phyloP scores from a whole-genome alignment of 2,888 invertebrate genomes.

The Patella ulyssiponensis region DNA sequence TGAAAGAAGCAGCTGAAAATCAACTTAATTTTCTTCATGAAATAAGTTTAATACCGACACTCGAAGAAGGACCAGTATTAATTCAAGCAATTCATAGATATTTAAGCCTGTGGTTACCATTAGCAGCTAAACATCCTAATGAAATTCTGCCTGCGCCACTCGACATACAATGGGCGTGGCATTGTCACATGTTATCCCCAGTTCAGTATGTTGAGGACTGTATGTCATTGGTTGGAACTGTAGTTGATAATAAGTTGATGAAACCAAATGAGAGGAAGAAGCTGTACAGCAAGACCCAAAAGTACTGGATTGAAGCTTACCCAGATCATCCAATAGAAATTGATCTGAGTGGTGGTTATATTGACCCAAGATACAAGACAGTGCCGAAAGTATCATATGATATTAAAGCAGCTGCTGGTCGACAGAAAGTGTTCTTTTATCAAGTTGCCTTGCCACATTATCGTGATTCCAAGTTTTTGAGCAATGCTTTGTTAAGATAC shows the following conservation, averaged over 20 bases:
- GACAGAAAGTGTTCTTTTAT: constrained; percentile 74
- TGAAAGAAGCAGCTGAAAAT: constrained; percentile 43
- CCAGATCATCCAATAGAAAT: constrained; percentile 64
- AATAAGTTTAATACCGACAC: constrained; percentile 51
- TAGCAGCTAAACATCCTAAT: constrained; percentile 66
- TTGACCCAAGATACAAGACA: constrained; percentile 22
- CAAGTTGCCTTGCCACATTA: constrained; percentile 74
- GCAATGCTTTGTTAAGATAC: constrained; percentile 71
- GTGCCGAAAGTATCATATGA: constrained; percentile 65
- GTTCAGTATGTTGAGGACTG: constrained; percentile 65
- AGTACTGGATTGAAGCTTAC: constrained; percentile 63
- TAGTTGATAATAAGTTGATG: constrained; percentile 72
- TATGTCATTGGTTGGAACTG: constrained; percentile 54
- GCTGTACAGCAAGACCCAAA: constrained; percentile 55
- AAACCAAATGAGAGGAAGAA: constrained; percentile 59
- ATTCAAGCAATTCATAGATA: constrained; percentile 73
- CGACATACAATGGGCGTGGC: constrained; percentile 75
- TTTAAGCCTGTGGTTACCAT: constrained; percentile 73
- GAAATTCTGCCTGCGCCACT: constrained; percentile 72
- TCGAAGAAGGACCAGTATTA: constrained; percentile 66
- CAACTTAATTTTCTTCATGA: constrained; percentile 59
- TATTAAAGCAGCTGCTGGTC: constrained; percentile 69
- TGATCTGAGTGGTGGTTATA: constrained; percentile 23
- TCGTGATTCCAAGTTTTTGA: constrained; percentile 71
- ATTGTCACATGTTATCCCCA: constrained; percentile 71